These are phyloP conservation scores for Gadus chalcogrammus DNA, from an alignment of 2,113 vertebrate species.

Conservation along the genomic window DNA sequence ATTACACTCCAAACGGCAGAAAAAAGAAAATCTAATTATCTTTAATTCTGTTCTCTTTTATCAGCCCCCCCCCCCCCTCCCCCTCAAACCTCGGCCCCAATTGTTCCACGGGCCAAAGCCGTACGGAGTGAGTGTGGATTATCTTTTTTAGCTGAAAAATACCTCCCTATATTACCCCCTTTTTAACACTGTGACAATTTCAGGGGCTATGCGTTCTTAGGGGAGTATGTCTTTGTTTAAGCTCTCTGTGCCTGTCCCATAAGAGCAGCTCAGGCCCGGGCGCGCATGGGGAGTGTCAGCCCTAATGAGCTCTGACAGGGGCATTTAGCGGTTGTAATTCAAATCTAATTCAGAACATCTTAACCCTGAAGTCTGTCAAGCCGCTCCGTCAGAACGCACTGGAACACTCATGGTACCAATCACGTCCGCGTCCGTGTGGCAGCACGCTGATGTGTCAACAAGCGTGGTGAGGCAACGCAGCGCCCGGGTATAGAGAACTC, in stretches of 20 bases:
- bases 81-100: constrained; percentile 30
- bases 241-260: constrained; percentile 77
- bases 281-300: constrained; percentile 93
- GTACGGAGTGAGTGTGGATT: constrained; percentile 61
- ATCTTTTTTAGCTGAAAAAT: constrained; percentile 63
- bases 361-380: constrained; percentile 97
- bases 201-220: constrained; percentile 75
- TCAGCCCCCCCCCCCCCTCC: constrained; percentile 31
- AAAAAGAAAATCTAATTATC: constrained; percentile 8
- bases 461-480: constrained; percentile 75
- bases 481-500: constrained; percentile 76
- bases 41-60: constrained; percentile 26
- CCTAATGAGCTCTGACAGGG: constrained; percentile 96
- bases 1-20: background rate
- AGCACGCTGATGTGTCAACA: constrained; percentile 92
- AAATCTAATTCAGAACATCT: constrained; percentile 99
- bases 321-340: constrained; percentile 99
- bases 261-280: constrained; percentile 76
- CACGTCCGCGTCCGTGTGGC: constrained; percentile 85
- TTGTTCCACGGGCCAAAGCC: constrained; percentile 60
- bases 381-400: constrained; percentile 82
- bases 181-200: constrained; percentile 85
- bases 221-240: constrained; percentile 92
- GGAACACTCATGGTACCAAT: constrained; percentile 80
- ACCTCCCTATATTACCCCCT: constrained; percentile 59